phyloP scores from a whole-genome alignment of 1,140 invertebrate genomes.

The Onthophagus taurus region DNA sequence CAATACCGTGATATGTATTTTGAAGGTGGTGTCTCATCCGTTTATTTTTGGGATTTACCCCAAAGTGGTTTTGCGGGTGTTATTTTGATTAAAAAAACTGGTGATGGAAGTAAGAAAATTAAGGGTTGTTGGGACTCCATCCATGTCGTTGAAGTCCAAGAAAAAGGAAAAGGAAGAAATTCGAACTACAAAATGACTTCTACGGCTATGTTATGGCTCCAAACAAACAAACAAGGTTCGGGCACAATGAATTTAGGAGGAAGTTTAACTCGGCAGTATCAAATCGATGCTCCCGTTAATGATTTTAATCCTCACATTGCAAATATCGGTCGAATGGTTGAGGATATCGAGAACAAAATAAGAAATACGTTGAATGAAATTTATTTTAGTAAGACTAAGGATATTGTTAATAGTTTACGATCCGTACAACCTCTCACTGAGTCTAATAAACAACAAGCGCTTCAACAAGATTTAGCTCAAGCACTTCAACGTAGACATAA shows the following conservation, averaged over 20 bases:
- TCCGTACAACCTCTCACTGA: constrained; percentile 79
- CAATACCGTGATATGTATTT: constrained; percentile 99
- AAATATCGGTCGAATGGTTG: constrained; percentile 92
- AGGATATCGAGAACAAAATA: constrained; percentile 99
- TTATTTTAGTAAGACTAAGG: constrained; percentile 98
- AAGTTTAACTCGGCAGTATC: constrained; percentile 87
- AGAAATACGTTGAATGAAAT: constrained; percentile 96
- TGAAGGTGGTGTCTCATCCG: constrained; percentile 98
- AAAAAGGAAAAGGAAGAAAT: constrained; percentile 85
- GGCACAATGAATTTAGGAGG: constrained; percentile 99
- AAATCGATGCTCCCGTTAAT: constrained; percentile 80
- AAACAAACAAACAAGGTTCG: constrained; percentile 92
- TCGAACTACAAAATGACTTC: constrained; percentile 99
- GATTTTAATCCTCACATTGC: constrained; percentile 95
- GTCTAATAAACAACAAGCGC: constrained; percentile 67
- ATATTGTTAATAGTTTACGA: constrained; percentile 95
- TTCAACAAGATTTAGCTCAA: constrained; percentile 78
- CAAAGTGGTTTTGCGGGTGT: constrained; percentile 97
- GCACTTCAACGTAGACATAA: constrained; percentile 71
- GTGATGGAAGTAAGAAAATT: constrained; percentile 92
- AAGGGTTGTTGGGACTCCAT: constrained; percentile 99
- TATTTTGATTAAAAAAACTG: constrained; percentile 97
- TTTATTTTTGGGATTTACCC: constrained; percentile 98
- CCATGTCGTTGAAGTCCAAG: constrained; percentile 97
- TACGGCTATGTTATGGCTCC: constrained; percentile 98